Percentiles rank a stretch among this genome's conserved stretches.
Conservation (phyloP, 1,140 invertebrate species). For the Paracyclopina nana region DNA sequence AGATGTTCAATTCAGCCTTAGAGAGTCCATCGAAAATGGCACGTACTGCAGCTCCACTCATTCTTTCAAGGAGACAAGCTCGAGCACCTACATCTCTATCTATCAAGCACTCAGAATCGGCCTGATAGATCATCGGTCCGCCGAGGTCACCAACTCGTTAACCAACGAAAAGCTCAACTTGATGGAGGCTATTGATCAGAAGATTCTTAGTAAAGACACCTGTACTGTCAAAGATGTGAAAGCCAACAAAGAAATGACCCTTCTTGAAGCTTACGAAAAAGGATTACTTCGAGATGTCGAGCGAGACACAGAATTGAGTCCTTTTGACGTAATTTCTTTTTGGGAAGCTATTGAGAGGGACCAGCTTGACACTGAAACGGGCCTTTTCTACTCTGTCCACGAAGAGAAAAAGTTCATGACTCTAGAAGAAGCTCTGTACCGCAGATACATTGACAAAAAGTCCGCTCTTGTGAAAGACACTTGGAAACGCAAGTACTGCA, state of each 20-base stretch:
- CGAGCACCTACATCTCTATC: slow-evolving; percentile 48
- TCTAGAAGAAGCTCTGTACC: slow-evolving; percentile 12
- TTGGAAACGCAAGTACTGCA: slow-evolving; percentile 16
- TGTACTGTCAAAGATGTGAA: slow-evolving; percentile 45
- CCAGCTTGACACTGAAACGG: slow-evolving; percentile 14
- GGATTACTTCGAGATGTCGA: slow-evolving; percentile 67
- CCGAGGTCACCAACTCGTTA: slow-evolving; percentile 57
- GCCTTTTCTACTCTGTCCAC: slow-evolving; percentile 13
- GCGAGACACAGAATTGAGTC: slow-evolving; percentile 25
- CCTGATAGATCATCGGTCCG: slow-evolving; percentile 57
- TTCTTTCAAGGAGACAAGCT: slow-evolving; percentile 55
- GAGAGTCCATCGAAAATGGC: slow-evolving; percentile 59
- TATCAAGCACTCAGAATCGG: slow-evolving; percentile 47
- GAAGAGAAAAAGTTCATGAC: slow-evolving; percentile 14
- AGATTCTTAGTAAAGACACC: slow-evolving; percentile 48
- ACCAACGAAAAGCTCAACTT: slow-evolving; percentile 48
- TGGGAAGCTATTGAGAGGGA: slow-evolving; percentile 13
- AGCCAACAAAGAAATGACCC: slow-evolving; percentile 42
- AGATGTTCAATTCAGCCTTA: slow-evolving; percentile 33
- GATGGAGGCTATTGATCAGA: slow-evolving; percentile 47
- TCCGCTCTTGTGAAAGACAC: slow-evolving; percentile 16
- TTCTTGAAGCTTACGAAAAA: slow-evolving; percentile 54
- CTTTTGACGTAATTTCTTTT: slow-evolving; percentile 18
- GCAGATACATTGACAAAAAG: slow-evolving; percentile 17
- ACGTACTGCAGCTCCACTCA: slow-evolving; percentile 51